Percentiles rank a stretch among this genome's conserved stretches.
These are phyloP conservation scores for Dryas iulia DNA, from an alignment of 1,140 invertebrate genomes.

Conservation along the genomic window DNA sequence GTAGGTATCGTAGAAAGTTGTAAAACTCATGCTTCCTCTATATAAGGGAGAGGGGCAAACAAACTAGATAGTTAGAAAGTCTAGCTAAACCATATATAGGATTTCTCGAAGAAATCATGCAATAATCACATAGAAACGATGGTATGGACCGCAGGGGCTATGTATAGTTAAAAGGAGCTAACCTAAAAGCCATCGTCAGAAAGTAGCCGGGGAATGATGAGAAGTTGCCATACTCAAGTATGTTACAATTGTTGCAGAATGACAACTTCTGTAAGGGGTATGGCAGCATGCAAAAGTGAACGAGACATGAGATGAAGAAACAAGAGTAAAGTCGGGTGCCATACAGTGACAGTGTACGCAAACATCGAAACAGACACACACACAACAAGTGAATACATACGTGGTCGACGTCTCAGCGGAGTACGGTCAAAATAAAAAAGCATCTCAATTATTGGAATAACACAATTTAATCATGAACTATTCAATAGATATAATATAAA, in stretches of 20 bases:
- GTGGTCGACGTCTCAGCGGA: slow-evolving; percentile 78
- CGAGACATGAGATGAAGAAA: slow-evolving; percentile 59
- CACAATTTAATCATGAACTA: slow-evolving; percentile 80
- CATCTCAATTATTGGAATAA: slow-evolving; percentile 78
- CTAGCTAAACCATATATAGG: slow-evolving; percentile 23
- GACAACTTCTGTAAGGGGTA: slow-evolving; percentile 8
- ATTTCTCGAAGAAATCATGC: slow-evolving; percentile 23
- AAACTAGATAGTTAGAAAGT: slow-evolving; percentile 14
- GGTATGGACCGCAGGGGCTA: slow-evolving; percentile 17
- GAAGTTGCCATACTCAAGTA: slow-evolving; percentile 13
- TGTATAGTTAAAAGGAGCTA: slow-evolving; percentile 12
- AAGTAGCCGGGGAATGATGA: slow-evolving; percentile 10
- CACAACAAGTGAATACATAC: slow-evolving; percentile 78
- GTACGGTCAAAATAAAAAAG: slow-evolving; percentile 80
- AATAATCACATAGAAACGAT: slow-evolving; percentile 22
- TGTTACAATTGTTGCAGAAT: neutral
- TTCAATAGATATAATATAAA: slow-evolving; percentile 77
- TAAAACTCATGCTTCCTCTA: slow-evolving; percentile 22
- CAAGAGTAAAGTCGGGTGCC: slow-evolving; percentile 57
- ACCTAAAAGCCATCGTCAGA: slow-evolving; percentile 25
- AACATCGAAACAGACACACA: slow-evolving; percentile 79
- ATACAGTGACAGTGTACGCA: slow-evolving; percentile 73
- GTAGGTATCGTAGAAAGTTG: slow-evolving; percentile 18
- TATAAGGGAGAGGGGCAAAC: slow-evolving; percentile 11
- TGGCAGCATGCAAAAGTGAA: slow-evolving; percentile 74